Percentiles rank a stretch among this genome's conserved stretches.
Evolutionary conservation across 2,113 vertebrate genomes (phyloP).

Genomic region (Brachirus orientalis): DNA sequence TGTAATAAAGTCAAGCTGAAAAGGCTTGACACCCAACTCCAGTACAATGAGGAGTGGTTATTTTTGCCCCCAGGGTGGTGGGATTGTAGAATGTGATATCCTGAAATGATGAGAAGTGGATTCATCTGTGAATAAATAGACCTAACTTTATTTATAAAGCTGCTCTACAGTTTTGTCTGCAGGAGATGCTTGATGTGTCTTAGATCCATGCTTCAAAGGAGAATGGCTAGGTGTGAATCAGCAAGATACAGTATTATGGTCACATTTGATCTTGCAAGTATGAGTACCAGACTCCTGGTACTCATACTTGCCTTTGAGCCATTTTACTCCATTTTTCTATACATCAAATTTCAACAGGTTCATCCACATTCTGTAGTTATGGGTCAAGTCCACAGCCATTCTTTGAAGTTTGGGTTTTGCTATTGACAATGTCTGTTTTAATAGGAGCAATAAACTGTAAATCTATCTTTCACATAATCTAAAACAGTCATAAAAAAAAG

Average conservation of each 20-base stretch:
- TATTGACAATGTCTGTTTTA: too few relatives aligned
- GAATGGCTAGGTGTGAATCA: slow-evolving; percentile 8
- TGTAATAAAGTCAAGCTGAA: slow-evolving; percentile 66
- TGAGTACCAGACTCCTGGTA: not conserved
- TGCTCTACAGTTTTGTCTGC: slow-evolving; percentile 37
- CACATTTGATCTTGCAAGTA: slow-evolving; percentile 14
- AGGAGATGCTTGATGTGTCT: slow-evolving; percentile 26
- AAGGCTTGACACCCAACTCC: slow-evolving; percentile 43
- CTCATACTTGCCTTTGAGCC: not conserved
- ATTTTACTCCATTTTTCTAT: too few relatives aligned
- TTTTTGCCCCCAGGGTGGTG: slow-evolving; percentile 33
- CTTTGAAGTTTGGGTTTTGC: too few relatives aligned
- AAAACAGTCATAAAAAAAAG: too few relatives aligned
- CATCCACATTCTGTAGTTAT: not conserved
- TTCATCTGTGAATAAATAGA: slow-evolving; percentile 37
- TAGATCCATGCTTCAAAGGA: not conserved
- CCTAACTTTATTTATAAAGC: slow-evolving; percentile 4
- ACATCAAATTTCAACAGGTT: slow-evolving; percentile 24
- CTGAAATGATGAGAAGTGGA: slow-evolving; percentile 41
- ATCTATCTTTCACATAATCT: too few relatives aligned
- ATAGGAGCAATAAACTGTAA: too few relatives aligned
- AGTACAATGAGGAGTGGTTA: slow-evolving; percentile 37
- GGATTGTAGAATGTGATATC: slow-evolving; percentile 58
- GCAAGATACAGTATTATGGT: not conserved
- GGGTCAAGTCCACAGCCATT: too few relatives aligned